Base-by-base conservation (phyloP, 2,888 invertebrate species). In the Drosophila atripex region DNA sequence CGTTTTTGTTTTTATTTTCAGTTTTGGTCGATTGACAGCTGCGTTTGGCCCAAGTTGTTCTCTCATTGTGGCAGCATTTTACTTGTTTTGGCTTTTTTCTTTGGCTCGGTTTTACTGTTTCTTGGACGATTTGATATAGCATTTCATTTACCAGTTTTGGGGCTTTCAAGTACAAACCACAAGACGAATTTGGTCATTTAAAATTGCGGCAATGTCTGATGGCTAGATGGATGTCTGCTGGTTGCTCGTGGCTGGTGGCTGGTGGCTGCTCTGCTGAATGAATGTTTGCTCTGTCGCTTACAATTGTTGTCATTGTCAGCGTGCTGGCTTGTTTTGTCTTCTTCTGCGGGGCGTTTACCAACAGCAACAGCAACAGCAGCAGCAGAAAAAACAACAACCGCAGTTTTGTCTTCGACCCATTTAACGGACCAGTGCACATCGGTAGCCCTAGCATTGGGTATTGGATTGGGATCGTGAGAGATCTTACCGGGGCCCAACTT, bases 291-390 rank as follows among this genome's bases (percentile, higher is more conserved):
- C 69, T 71, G 80, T 60, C 65, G 85, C 75, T 79, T 87, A 85
- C 88, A 86, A 85, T 83, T 85, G 84, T 77, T 72, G 84, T 83
- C 84, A 84, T 86, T 84, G 84, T 86, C 88, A 88, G 77, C 83
- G 72, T 78, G 76, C 76, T 80, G 65, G 63, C 66, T 54, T 65
- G 73, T 66, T 78, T 66, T 69, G 73, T 78, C 74, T 71, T 78
- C 73, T 69, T 70, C 54, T 66, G 74, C 60, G 51, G 74, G 58
- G 60, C 66, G 70, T 71, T 64, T 56, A 69, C 39, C 60, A 69
- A 3, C 25, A 64, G 12, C 18, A 18, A 18, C 18, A 18, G 18
- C 18, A 18, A 2, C 18, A 18, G 18, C 52, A 49, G 39, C 60
- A 49, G 32, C 55, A 28, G 45, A 57, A 65, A 9, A 55, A 46